Evolutionary conservation across 2,113 vertebrate species (phyloP).

Genomic region (Ailurus styani): DNA sequence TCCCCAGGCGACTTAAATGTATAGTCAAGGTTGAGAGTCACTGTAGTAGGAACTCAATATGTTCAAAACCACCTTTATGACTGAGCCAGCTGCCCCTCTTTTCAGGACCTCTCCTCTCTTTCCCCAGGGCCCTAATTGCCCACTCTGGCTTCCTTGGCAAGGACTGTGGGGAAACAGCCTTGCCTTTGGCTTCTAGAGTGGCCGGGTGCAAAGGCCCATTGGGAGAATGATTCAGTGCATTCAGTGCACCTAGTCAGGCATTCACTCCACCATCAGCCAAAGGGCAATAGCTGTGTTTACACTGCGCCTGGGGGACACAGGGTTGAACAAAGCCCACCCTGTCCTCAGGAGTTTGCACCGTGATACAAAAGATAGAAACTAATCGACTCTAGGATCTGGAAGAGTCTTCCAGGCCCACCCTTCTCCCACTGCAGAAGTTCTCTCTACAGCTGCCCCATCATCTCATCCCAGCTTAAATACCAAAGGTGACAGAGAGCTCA

Average conservation of each 20-base stretch:
- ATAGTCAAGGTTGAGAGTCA: not conserved
- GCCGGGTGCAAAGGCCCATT: not conserved
- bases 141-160: not conserved
- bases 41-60: not conserved
- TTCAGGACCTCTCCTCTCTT: not conserved
- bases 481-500: not conserved
- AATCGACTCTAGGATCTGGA: not conserved
- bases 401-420: not conserved
- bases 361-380: not conserved
- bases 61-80: not conserved
- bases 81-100: not conserved
- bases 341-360: not conserved
- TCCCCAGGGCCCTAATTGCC: not conserved
- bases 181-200: not conserved
- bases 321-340: not conserved
- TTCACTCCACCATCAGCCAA: not conserved
- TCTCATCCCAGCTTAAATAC: not conserved
- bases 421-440: not conserved
- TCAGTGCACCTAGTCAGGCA: fast-evolving
- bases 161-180: not conserved
- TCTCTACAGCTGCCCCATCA: not conserved
- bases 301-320: fast-evolving
- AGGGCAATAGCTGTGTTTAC: not conserved
- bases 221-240: not conserved
- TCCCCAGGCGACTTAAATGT: not conserved